A percentile compares a stretch with the other conserved stretches of the same genome.
phyloP scores from a whole-genome alignment of 2,113 vertebrate species.

The Passer montanus region DNA sequence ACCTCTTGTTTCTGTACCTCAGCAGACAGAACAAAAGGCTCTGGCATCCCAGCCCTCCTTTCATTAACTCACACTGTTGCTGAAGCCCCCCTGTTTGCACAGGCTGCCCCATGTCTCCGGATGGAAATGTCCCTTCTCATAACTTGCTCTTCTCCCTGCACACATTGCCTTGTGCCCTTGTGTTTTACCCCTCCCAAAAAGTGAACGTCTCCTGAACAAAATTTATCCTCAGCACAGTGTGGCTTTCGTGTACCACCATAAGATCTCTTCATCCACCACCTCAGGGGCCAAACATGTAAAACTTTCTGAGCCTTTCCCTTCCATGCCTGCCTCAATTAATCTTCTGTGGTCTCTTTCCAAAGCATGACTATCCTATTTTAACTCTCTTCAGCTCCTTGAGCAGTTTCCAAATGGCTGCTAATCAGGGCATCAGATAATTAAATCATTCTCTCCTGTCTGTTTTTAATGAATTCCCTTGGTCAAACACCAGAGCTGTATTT shows the following conservation, averaged over 20 bases:
- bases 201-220: slow-evolving; percentile 34
- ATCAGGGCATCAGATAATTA: background rate
- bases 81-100: background rate
- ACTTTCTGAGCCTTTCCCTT: slow-evolving; percentile 51
- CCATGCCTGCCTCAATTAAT: slow-evolving; percentile 66
- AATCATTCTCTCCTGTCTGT: background rate
- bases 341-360: slow-evolving; percentile 55
- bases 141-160: background rate
- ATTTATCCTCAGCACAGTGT: background rate
- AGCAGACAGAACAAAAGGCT: background rate
- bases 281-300: slow-evolving; percentile 65
- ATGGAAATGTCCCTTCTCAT: background rate
- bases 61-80: background rate
- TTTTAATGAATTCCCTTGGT: slow-evolving; percentile 33
- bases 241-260: slow-evolving; percentile 12
- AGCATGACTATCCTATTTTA: slow-evolving; percentile 52
- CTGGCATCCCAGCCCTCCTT: background rate
- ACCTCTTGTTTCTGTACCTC: background rate
- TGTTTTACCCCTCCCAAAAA: background rate
- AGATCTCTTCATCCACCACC: slow-evolving; percentile 45
- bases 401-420: slow-evolving; percentile 31
- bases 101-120: background rate
- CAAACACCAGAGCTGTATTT: background rate
- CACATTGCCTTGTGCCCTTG: background rate
- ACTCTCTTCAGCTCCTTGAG: slow-evolving; percentile 32